Evolutionary conservation across 2,888 invertebrate genomes (phyloP).

Genomic region (Biston stratarius): DNA sequence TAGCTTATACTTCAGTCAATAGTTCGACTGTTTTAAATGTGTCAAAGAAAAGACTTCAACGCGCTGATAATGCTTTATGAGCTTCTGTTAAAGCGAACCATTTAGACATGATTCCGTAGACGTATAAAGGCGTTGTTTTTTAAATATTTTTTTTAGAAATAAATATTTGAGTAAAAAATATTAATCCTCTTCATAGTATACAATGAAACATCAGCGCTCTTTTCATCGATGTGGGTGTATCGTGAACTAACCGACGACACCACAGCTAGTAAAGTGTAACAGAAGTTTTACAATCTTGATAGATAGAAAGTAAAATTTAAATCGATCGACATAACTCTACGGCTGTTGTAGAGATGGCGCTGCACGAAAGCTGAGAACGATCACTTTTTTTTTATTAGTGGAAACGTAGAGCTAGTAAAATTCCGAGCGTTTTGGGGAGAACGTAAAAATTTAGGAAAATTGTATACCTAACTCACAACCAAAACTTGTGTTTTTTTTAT

Average conservation of each 20-base stretch:
- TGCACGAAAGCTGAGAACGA: not conserved
- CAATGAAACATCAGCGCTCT: not conserved
- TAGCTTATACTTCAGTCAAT: too few relatives aligned
- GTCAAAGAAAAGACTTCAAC: constrained; percentile 38
- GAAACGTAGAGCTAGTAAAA: not conserved
- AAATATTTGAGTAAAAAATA: too few relatives aligned
- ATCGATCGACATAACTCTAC: constrained; percentile 13
- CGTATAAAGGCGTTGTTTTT: too few relatives aligned
- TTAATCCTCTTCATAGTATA: too few relatives aligned
- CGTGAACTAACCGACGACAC: constrained; percentile 9
- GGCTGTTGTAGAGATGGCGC: constrained; percentile 30
- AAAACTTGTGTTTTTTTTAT: too few relatives aligned
- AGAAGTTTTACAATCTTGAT: not conserved
- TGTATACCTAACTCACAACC: too few relatives aligned
- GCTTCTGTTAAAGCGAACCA: too few relatives aligned
- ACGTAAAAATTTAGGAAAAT: too few relatives aligned
- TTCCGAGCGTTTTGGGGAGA: too few relatives aligned
- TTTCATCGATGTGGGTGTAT: not conserved
- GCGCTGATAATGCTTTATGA: constrained; percentile 9
- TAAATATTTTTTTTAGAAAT: too few relatives aligned
- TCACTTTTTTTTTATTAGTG: not conserved
- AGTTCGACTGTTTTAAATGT: not conserved
- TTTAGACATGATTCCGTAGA: too few relatives aligned
- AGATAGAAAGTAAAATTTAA: constrained; percentile 10
- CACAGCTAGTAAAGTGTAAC: not conserved